Percentiles rank a stretch among this genome's conserved stretches.
Evolutionary conservation across 2,888 invertebrate species (phyloP).

Genomic region (Acrobasis suavella): DNA sequence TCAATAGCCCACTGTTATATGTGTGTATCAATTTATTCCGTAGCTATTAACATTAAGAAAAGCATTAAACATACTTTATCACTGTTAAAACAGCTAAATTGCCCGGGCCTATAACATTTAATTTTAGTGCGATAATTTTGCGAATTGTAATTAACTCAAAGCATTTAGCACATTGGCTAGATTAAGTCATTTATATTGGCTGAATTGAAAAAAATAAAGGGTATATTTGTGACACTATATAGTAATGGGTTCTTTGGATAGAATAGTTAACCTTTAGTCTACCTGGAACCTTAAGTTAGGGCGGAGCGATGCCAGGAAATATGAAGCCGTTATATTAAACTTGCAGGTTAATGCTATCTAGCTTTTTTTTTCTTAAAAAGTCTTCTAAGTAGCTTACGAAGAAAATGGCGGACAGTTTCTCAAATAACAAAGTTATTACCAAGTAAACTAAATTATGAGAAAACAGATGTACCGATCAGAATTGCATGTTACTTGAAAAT

Average conservation of each 20-base stretch:
- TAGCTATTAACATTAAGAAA: background rate
- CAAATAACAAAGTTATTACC: conserved; percentile 11
- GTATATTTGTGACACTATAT: conserved; percentile 10
- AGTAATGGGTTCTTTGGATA: conserved; percentile 11
- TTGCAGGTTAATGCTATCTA: background rate
- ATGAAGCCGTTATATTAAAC: background rate
- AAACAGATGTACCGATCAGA: conserved; percentile 7
- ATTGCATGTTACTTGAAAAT: background rate
- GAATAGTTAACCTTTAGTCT: conserved; percentile 3
- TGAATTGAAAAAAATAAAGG: conserved; percentile 4
- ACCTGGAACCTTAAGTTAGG: background rate
- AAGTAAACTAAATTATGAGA: conserved; percentile 15
- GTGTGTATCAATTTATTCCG: background rate
- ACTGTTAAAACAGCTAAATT: background rate
- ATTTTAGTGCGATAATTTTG: conserved; percentile 7
- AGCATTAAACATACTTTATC: background rate
- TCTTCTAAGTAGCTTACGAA: conserved; percentile 12
- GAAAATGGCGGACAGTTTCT: conserved; percentile 14
- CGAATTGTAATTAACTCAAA: conserved; percentile 6
- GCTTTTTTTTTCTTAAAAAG: background rate
- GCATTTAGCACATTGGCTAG: conserved; percentile 7
- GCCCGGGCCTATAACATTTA: background rate
- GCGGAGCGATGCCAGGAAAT: conserved; percentile 3
- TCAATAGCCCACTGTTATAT: background rate
- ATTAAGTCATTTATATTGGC: conserved; percentile 21